Base-by-base conservation (phyloP, 2,888 invertebrate genomes). In the Balanococcus diminutus region DNA sequence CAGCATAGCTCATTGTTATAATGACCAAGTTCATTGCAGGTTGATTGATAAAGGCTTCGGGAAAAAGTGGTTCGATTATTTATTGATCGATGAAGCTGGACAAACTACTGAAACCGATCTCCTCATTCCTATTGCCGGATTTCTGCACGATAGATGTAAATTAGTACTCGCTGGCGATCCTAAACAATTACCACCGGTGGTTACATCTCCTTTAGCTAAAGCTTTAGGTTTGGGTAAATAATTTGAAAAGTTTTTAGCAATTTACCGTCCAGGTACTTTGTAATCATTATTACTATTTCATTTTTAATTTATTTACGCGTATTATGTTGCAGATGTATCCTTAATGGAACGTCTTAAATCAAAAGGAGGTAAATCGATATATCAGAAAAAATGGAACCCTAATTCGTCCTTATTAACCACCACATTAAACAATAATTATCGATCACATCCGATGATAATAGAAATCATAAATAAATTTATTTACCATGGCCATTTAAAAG, bases 21-120 rank as follows among this genome's bases (percentile, higher is more conserved):
- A n/a, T n/a, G n/a, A 51, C n/a, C n/a, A n/a, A 51, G 16, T 51
- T 42, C 9, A 51, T 22, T 56, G 0, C 22, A 56, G 56, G 22
- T 22, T 56, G 56, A 8, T 56, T 22, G 56, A 56, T 22, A 56
- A 56, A 56, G 56, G 56, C 11, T 22, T 56, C 56, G 56, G 56
- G 8, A 56, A 22, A 56, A 22, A 22, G 0, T 56, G 9, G 88
- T 94, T 94, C 89, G 91, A 93, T 0, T 94, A 95, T 89, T 91
- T 94, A 9, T 94, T 95, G 89, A 92, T 95, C 75, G 95, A 95
- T 89, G 95, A 95, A 90, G 94, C 94, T 22, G 95, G 94, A 0
- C 95, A 95, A 88, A 93, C 94, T 0, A 92, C 91, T 4, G 95
- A 95, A 90, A 92, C 94, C 0, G 94, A 94, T 89, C 90, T 92